Evolutionary conservation across 2,888 invertebrate genomes (phyloP), one percentile per base, ranked within the genome.

Genomic region (Nycteola revayana): DNA sequence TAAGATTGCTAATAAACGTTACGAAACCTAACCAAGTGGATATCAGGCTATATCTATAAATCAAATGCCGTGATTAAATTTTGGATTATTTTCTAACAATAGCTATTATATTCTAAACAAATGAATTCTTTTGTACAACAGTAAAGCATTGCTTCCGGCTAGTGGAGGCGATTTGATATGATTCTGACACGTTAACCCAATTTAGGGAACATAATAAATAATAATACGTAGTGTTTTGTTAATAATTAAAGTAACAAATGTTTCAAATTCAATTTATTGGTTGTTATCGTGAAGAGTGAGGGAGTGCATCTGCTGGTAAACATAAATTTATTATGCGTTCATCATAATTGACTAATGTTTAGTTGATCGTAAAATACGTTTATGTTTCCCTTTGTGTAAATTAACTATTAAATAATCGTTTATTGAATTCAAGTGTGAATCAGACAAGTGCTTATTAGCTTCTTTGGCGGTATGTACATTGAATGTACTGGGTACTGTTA

Each of bases 41-140:
- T 36, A 48, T 26, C 30, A 25, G 34, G 34, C 32, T 24, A 41
- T 31, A 49, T 42, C 28, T 42, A 78, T 85, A 83, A 83, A 83
- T 84, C 76, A 82, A 74, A 74, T 75, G 73, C 75, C 75, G 73
- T 66, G 67, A 79, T 82, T 80, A 82, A 73, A 73, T 81, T 81
- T 69, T 61, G 43, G 75, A 73, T 64, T 67, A 66, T 66, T 57
- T 57, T 70, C 73, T 75, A 83, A 86, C 86, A 87, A 87, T 86
- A 64, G 82, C 86, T 69, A 86, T 86, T 85, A 86, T 85, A 71
- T 76, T 78, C 75, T 70, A 72, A 78, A 72, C 75, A 80, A 79
- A 85, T 81, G 78, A 75, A 75, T 68, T 71, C 69, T 71, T 72
- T 75, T 75, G 62, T 77, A 63, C 61, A 69, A 72, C 61, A 50